Percentiles rank a stretch among this genome's conserved stretches.
These are phyloP conservation scores for Sphyrna mokarran DNA, from an alignment of 2,113 vertebrate genomes.

Conservation along the genomic window DNA sequence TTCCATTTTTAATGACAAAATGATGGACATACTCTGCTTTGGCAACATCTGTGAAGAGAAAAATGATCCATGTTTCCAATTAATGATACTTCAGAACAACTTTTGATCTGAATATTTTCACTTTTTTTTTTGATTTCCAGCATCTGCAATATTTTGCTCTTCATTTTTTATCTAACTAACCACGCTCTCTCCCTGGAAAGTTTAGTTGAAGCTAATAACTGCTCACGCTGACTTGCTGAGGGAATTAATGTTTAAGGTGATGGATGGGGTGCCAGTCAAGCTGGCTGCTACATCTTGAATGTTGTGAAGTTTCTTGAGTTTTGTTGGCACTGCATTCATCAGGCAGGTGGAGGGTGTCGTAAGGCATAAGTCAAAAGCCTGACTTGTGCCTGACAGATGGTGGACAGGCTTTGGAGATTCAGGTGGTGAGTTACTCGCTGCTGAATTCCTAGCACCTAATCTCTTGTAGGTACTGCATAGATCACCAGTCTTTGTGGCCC, in stretches of 20 bases:
- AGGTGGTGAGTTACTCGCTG: too few species aligned
- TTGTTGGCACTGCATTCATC: too few species aligned
- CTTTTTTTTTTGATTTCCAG: background rate
- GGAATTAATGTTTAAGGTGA: too few species aligned
- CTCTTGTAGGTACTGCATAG: background rate
- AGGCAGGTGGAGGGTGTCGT: too few species aligned
- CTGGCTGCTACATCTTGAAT: too few species aligned
- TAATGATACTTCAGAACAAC: background rate
- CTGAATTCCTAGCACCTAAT: too few species aligned
- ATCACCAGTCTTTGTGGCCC: background rate
- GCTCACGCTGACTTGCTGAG: background rate
- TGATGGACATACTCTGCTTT: background rate
- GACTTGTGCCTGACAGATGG: too few species aligned
- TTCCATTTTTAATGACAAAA: background rate
- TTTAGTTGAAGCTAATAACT: background rate
- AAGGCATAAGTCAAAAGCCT: too few species aligned
- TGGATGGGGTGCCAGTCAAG: too few species aligned
- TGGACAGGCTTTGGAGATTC: too few species aligned
- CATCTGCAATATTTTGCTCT: too few species aligned
- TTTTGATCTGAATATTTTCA: background rate
- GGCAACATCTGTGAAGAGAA: background rate
- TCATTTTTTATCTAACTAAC: background rate
- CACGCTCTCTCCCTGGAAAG: background rate
- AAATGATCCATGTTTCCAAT: background rate
- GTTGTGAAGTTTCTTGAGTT: too few species aligned